Conservation (phyloP, 2,113 vertebrate species). For the Pseudopodoces humilis region DNA sequence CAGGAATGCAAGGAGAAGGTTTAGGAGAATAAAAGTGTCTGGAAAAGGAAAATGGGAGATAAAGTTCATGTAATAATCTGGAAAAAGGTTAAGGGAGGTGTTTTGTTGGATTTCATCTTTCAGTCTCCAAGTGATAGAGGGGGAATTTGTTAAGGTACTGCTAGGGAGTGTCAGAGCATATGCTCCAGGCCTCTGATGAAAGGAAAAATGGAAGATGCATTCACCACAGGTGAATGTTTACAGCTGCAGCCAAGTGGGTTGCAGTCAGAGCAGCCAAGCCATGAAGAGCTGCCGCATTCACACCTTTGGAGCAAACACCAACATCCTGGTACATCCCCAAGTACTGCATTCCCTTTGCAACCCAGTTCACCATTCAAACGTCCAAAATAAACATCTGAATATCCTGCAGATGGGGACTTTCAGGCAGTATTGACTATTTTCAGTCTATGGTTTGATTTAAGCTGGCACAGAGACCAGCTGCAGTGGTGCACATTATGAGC, state of each 20-base stretch:
- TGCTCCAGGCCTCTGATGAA: background rate
- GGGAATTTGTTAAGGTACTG: background rate
- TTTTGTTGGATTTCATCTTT: background rate
- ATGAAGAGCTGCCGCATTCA: background rate
- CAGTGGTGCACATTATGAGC: background rate
- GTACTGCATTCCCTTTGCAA: background rate
- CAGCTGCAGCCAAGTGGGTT: background rate
- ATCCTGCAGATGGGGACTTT: background rate
- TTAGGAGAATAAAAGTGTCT: background rate
- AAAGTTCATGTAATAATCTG: background rate
- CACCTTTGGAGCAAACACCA: background rate
- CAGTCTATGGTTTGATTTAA: background rate
- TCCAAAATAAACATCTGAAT: background rate
- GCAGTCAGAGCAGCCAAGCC: background rate
- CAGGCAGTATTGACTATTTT: background rate
- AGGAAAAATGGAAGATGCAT: background rate
- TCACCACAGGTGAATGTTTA: background rate
- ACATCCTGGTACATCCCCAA: background rate
- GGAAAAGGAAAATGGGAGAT: background rate
- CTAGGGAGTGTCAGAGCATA: background rate
- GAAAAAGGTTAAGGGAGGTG: background rate
- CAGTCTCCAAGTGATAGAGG: background rate
- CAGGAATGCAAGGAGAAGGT: background rate
- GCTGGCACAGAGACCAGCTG: background rate
- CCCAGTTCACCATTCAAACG: background rate